These are phyloP conservation scores for Arge pagana DNA, from an alignment of 2,888 invertebrate species.

Conservation along the genomic window DNA sequence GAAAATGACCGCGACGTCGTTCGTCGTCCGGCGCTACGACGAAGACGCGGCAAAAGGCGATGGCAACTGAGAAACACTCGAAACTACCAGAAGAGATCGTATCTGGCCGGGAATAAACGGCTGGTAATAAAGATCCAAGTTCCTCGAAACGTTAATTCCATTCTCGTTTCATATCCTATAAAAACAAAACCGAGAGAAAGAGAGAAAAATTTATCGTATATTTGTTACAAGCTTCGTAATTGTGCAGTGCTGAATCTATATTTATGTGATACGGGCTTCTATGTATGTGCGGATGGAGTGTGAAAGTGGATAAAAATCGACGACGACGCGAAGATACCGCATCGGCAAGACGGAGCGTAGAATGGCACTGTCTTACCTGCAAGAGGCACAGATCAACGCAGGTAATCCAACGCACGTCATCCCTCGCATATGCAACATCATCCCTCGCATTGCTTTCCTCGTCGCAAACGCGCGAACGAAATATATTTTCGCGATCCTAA, in stretches of 20 bases:
- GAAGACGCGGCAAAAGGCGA: too few relatives aligned
- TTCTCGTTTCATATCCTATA: too few relatives aligned
- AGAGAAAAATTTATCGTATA: too few relatives aligned
- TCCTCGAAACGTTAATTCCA: too few relatives aligned
- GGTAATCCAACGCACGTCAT: slow-evolving; percentile 41
- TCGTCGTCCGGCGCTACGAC: too few relatives aligned
- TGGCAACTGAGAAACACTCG: too few relatives aligned
- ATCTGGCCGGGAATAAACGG: too few relatives aligned
- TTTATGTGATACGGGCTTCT: slow-evolving; percentile 9
- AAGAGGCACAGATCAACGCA: slow-evolving; percentile 51
- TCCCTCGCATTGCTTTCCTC: not conserved
- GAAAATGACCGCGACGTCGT: too few relatives aligned
- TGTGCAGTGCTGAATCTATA: slow-evolving; percentile 11
- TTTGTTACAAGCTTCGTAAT: slow-evolving; percentile 13
- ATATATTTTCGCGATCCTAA: not conserved
- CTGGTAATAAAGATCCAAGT: too few relatives aligned
- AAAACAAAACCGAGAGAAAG: not conserved
- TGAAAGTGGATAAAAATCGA: slow-evolving; percentile 40
- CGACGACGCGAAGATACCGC: too few relatives aligned
- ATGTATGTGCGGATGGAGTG: slow-evolving; percentile 47
- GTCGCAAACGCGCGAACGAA: not conserved
- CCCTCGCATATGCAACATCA: not conserved
- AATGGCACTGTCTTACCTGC: slow-evolving; percentile 54
- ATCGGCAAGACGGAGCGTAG: slow-evolving; percentile 44
- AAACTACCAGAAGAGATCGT: too few relatives aligned